These are phyloP conservation scores for Cheiracanthium punctorium DNA, from an alignment of 2,888 invertebrate genomes.

Conservation along the genomic window DNA sequence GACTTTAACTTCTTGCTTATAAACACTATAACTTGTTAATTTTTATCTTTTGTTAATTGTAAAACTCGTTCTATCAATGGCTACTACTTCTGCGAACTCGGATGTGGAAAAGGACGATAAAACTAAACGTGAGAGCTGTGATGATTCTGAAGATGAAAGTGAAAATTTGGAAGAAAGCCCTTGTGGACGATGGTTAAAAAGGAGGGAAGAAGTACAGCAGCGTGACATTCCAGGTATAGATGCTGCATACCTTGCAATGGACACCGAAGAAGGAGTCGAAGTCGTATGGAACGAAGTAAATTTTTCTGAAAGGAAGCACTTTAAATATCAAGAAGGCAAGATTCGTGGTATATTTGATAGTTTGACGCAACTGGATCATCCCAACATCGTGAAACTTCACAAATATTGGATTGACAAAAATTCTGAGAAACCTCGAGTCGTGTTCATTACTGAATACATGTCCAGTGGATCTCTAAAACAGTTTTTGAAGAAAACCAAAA, in stretches of 20 bases:
- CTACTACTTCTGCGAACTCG: conserved; percentile 23
- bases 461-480: conserved; percentile 99
- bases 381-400: conserved; percentile 99
- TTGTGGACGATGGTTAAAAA: conserved; percentile 98
- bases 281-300: conserved; percentile 96
- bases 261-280: conserved; percentile 99
- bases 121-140: conserved; percentile 82
- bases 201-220: conserved; percentile 98
- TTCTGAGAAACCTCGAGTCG: conserved; percentile 97
- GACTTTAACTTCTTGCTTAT: background rate
- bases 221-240: conserved; percentile 99
- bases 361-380: conserved; percentile 96
- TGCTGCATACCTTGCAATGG: conserved; percentile 99
- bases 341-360: conserved; percentile 98
- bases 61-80: conserved; percentile 24
- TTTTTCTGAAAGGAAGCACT: conserved; percentile 98
- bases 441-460: conserved; percentile 99
- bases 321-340: conserved; percentile 97
- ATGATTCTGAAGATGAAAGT: conserved; percentile 97
- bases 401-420: conserved; percentile 99
- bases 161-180: conserved; percentile 99
- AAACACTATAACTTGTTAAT: background rate
- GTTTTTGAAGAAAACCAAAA: conserved; percentile 97
- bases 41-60: background rate
- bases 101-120: conserved; percentile 41